Evolutionary conservation across 2,888 invertebrate species (phyloP).

Genomic region (Schrankia costaestrigalis): DNA sequence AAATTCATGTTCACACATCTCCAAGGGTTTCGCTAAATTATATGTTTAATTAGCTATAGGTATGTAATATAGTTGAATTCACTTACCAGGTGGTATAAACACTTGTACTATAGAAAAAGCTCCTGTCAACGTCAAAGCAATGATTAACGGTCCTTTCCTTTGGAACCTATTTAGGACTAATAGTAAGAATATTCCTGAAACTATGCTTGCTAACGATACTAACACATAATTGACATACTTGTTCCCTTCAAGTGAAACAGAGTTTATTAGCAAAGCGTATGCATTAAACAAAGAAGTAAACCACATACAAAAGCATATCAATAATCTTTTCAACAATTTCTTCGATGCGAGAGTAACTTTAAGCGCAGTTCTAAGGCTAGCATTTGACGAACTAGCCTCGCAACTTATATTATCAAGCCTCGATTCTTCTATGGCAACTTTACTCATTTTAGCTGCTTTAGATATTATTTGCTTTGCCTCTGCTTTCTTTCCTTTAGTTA

Average conservation of each 20-base stretch:
- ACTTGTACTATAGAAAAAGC: slow-evolving; percentile 19
- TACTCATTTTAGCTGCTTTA: slow-evolving; percentile 75
- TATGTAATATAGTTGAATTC: no score
- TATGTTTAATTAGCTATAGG: no score
- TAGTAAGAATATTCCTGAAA: slow-evolving; percentile 76
- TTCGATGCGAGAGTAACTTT: slow-evolving; percentile 35
- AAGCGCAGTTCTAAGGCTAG: slow-evolving; percentile 8
- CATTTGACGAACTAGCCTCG: slow-evolving; percentile 30
- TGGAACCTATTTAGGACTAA: slow-evolving; percentile 72
- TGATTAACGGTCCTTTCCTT: slow-evolving; percentile 61
- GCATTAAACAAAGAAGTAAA: slow-evolving; percentile 65
- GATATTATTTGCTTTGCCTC: slow-evolving; percentile 81
- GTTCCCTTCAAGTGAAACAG: slow-evolving; percentile 85
- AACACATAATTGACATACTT: slow-evolving; percentile 86
- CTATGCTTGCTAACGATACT: slow-evolving; percentile 78
- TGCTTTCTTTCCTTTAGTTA: slow-evolving; percentile 82
- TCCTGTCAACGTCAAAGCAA: slow-evolving; percentile 16
- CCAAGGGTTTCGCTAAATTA: no score
- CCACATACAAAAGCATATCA: slow-evolving; percentile 52
- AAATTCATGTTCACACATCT: background rate
- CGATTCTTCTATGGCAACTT: slow-evolving; percentile 38
- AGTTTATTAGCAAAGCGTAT: slow-evolving; percentile 84
- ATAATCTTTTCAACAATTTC: slow-evolving; percentile 41
- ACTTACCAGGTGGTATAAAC: slow-evolving; percentile 17
- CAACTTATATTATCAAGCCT: slow-evolving; percentile 39